These are phyloP conservation scores for Dromius quadrimaculatus DNA, from an alignment of 2,888 invertebrate genomes.

Conservation along the genomic window DNA sequence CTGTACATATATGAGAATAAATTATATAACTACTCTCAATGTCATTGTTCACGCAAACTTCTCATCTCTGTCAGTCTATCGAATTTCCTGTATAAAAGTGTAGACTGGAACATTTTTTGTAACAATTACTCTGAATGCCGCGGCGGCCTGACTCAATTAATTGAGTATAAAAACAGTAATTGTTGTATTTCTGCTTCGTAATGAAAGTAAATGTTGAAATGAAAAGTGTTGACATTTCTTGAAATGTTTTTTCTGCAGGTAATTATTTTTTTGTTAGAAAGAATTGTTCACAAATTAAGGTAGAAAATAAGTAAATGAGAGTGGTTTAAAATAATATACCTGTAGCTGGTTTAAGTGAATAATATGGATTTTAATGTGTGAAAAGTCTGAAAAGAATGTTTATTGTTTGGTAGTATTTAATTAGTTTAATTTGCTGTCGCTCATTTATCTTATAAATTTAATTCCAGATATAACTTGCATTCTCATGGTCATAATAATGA, in stretches of 20 bases:
- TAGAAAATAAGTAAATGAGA: constrained; percentile 23
- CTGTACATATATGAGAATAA: too few species aligned
- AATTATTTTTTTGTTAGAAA: constrained; percentile 26
- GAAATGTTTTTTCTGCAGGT: constrained; percentile 4
- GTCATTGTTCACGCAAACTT: constrained; percentile 12
- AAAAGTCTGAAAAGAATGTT: constrained; percentile 15
- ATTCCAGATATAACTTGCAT: background rate
- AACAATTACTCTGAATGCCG: constrained; percentile 34
- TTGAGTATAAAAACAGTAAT: constrained; percentile 28
- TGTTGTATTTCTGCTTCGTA: constrained; percentile 37
- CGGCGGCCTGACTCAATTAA: constrained; percentile 35
- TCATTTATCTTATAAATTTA: constrained; percentile 1
- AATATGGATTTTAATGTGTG: constrained; percentile 6
- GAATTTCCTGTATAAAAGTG: constrained; percentile 21
- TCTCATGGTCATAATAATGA: background rate
- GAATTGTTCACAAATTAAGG: constrained; percentile 37
- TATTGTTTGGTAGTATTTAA: constrained; percentile 14
- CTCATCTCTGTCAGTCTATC: constrained; percentile 19
- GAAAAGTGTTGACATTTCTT: constrained; percentile 39
- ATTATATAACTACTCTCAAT: too few species aligned
- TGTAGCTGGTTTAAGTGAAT: constrained; percentile 22
- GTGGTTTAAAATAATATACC: constrained; percentile 14
- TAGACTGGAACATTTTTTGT: constrained; percentile 16
- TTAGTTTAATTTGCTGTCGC: constrained; percentile 3
- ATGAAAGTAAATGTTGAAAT: constrained; percentile 43